Conservation (phyloP, 2,113 vertebrate genomes). For the Callithrix jacchus region DNA sequence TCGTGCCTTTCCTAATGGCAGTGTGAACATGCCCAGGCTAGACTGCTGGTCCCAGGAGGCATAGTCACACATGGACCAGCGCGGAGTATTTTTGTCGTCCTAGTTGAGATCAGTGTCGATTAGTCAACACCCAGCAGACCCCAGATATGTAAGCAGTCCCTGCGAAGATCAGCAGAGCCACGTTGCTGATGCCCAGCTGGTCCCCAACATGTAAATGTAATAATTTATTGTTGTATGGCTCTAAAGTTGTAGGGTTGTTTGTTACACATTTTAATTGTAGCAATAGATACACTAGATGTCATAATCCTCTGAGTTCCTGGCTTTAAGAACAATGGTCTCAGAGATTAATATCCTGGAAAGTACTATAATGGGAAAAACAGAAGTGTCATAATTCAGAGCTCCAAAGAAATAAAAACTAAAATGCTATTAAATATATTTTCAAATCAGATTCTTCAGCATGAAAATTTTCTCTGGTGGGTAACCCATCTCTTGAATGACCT, state of each 20-base stretch:
- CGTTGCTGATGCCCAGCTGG: neutral
- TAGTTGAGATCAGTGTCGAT: neutral
- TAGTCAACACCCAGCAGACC: neutral
- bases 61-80: neutral
- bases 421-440: neutral
- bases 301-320: neutral
- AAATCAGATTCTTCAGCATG: neutral
- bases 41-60: neutral
- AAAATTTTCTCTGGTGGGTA: neutral
- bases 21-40: neutral
- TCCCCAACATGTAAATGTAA: neutral
- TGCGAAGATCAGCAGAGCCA: neutral
- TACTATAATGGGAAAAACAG: neutral
- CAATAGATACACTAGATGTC: neutral
- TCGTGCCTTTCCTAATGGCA: neutral
- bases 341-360: neutral
- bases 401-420: neutral
- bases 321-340: neutral
- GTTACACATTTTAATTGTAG: neutral
- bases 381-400: neutral
- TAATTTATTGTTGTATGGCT: neutral
- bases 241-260: neutral
- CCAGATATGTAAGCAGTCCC: neutral
- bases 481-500: neutral
- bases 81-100: neutral